Percentiles rank a stretch among this genome's conserved stretches.
phyloP scores from a whole-genome alignment of 2,113 vertebrate genomes.

The Crypturellus undulatus region DNA sequence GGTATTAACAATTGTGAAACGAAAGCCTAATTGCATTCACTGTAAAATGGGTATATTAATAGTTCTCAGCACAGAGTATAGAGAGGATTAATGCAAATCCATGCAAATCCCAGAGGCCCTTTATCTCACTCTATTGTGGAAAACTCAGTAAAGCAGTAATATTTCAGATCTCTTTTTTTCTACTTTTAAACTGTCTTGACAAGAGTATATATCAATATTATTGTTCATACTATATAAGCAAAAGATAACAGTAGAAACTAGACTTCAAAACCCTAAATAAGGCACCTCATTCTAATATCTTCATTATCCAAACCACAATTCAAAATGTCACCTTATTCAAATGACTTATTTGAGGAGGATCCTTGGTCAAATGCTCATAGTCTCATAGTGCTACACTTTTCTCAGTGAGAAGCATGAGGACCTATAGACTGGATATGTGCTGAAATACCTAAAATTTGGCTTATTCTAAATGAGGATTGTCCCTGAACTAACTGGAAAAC shows the following conservation, averaged over 20 bases:
- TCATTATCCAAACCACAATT: background rate
- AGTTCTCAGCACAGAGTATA: background rate
- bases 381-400: background rate
- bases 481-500: background rate
- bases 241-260: constrained; percentile 18
- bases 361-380: constrained; percentile 6
- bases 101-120: constrained; percentile 17
- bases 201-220: background rate
- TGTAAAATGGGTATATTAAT: constrained; percentile 45
- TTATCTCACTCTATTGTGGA: constrained; percentile 9
- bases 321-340: background rate
- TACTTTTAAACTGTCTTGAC: constrained; percentile 1
- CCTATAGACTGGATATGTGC: background rate
- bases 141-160: constrained; percentile 18
- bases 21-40: constrained; percentile 53
- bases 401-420: background rate
- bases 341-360: background rate
- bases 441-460: background rate
- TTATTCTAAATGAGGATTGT: background rate
- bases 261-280: background rate
- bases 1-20: background rate
- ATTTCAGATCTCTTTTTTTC: background rate
- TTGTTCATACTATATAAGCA: background rate
- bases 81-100: constrained; percentile 55
- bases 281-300: background rate